Base-by-base conservation (phyloP, 2,113 vertebrate species). In the Paedocypris sp. region DNA sequence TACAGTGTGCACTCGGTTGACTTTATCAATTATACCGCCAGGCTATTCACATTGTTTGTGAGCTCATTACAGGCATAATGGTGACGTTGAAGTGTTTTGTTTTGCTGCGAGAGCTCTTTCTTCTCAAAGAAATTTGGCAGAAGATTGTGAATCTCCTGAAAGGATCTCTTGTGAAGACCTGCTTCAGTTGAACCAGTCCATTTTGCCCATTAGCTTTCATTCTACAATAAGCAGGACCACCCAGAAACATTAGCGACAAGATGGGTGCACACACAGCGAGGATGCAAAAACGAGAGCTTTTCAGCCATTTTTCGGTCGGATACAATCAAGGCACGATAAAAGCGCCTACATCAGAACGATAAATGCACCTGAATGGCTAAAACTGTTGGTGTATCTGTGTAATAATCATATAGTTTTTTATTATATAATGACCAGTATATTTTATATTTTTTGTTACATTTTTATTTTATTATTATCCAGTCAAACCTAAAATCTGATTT, bases 1-100 rank as follows among this genome's bases (percentile, higher is more conserved):
- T n/a, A n/a, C n/a, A n/a, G 65, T 68, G 53, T 66, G 69, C 69
- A 77, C 74, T 72, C 15, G 59, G 64, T 75, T 75, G 73, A 76
- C 70, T 61, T 62, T 60, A 39, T 38, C 39, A 4, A 15, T 68
- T 59, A 73, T 73, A 74, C 68, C 60, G 51, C 51, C 19, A 47
- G 38, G 62, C 59, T 6, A 61, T 76, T 70, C 62, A 71, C 13
- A 22, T 41, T 58, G 62, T 75, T 68, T 73, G 61, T 68, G 72
- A 61, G 70, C 76, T 84, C 77, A 77, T 83, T 80, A 78, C 76
- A 78, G 72, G 25, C 29, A 60, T 58, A 60, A 60, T 54, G 48
- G 67, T 50, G 53, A 66, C 72, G 73, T 73, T 80, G 73, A 79
- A n/a, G 61, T 41, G 43, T 41, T 69, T 64, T 65, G 61, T 74